A percentile compares a stretch with the other conserved stretches of the same genome.
Conservation (phyloP, 2,888 invertebrate species). For the Myopa testacea region DNA sequence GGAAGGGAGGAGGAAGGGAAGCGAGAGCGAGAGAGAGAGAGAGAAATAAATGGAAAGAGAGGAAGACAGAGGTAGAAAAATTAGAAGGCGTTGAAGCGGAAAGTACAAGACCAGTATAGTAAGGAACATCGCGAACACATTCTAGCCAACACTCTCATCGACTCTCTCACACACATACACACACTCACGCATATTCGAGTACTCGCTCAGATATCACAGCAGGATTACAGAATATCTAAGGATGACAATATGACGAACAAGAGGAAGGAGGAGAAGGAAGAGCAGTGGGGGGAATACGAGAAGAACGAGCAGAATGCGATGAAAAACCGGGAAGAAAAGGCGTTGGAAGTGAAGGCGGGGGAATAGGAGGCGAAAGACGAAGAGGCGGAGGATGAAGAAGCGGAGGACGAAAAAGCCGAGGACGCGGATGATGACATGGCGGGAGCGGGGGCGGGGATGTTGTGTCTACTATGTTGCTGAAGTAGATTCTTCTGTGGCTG, state of each 20-base stretch:
- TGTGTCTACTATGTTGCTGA: too few species aligned
- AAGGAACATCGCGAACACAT: background rate
- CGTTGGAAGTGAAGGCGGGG: background rate
- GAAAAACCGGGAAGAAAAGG: background rate
- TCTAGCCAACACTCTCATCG: background rate
- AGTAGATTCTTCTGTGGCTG: background rate
- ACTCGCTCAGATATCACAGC: background rate
- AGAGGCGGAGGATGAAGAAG: too few species aligned
- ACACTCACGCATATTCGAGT: background rate
- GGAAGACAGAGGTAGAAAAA: background rate
- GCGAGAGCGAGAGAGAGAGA: background rate
- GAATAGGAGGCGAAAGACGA: too few species aligned
- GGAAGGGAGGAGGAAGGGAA: background rate
- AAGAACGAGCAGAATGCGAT: background rate
- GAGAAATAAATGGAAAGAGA: background rate
- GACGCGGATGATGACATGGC: too few species aligned
- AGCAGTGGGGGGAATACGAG: background rate
- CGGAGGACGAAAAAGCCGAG: too few species aligned
- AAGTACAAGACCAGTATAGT: too few species aligned
- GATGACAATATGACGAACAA: conserved; percentile 19
- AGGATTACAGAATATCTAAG: conserved; percentile 1
- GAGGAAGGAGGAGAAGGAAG: too few species aligned
- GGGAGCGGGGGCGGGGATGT: too few species aligned
- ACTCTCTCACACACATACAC: conserved; percentile 4
- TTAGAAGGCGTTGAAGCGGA: too few species aligned